phyloP scores from a whole-genome alignment of 2,888 invertebrate genomes.

The Tiliacea aurago region DNA sequence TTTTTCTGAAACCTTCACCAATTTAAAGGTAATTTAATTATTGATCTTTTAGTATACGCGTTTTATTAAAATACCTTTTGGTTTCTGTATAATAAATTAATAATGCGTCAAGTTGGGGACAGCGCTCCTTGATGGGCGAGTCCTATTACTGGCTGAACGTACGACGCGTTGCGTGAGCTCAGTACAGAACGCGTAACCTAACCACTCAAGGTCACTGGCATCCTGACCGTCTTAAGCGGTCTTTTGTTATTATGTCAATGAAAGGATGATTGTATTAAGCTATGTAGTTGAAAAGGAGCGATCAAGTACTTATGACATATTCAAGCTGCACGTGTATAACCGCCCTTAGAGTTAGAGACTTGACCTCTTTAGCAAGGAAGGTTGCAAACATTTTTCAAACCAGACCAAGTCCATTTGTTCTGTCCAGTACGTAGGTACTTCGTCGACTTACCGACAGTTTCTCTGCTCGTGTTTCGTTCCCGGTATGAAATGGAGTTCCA shows the following conservation, averaged over 20 bases:
- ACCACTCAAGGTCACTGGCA: no score
- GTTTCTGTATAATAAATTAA: no score
- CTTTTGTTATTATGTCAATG: neutral
- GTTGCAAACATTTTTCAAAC: conserved; percentile 43
- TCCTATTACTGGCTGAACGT: no score
- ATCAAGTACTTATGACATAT: neutral
- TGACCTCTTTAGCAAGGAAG: conserved; percentile 24
- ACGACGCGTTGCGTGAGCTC: no score
- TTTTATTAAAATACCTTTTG: no score
- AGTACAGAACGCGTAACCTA: no score
- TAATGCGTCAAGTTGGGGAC: no score
- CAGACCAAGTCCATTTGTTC: conserved; percentile 36
- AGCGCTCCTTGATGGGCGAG: no score
- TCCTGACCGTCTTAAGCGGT: neutral
- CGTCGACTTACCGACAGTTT: conserved; percentile 12
- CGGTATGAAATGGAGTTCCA: conserved; percentile 34
- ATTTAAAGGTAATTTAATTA: no score
- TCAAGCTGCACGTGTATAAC: neutral
- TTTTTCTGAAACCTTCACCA: no score
- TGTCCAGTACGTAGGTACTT: conserved; percentile 1
- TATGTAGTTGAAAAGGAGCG: neutral
- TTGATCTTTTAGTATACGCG: no score
- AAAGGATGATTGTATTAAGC: neutral
- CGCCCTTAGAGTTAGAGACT: neutral
- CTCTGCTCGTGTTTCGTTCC: conserved; percentile 24